Base-by-base conservation (phyloP, 1,140 invertebrate species). In the Drosophila nasuta region DNA sequence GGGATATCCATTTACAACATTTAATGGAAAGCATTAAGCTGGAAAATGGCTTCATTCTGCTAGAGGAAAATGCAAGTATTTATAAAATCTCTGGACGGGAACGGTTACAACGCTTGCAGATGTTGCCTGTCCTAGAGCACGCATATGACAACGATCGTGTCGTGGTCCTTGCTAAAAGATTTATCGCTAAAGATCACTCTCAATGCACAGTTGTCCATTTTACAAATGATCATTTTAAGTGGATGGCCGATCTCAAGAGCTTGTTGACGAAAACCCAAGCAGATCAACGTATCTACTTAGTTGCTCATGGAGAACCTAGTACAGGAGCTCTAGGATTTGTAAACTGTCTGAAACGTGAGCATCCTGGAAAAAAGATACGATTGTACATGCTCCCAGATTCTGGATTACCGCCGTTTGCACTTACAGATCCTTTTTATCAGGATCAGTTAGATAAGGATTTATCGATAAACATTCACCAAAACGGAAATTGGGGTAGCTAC, bases 321-420 rank as follows among this genome's bases (percentile, higher is more conserved):
- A 96, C 93, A 87, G 98, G 98, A 60, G 94, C 98, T 33, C 92
- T 98, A 49, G 98, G 98, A 41, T 93, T 99, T 75, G 95, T 96
- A 30, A 98, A 97, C 80, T 99, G 98, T 92, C 93, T 99, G 13
- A 95, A 96, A 70, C 94, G 94, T 70, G 98, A 99, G 93, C 93
- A 95, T 2, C 96, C 96, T 57, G 97, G 49, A 3, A 92, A 94
- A 51, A 95, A 94, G 71, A 92, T 97, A 3, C 95, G 97, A 80
- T 93, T 95, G 2, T 93, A 95, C 15, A 95, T 95, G 68, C 94
- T 96, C 41, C 94, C 95, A 71, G 95, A 96, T 49, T 93, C 94
- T 1, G 30, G 92, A 92, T 1, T 94, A 94, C 5, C 94, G 93
- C 17, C 3, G 0, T 96, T 97, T 91, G 93, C 93, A 1, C 78